Conservation (phyloP, 2,888 invertebrate genomes). For the Tricholauxania praeusta region DNA sequence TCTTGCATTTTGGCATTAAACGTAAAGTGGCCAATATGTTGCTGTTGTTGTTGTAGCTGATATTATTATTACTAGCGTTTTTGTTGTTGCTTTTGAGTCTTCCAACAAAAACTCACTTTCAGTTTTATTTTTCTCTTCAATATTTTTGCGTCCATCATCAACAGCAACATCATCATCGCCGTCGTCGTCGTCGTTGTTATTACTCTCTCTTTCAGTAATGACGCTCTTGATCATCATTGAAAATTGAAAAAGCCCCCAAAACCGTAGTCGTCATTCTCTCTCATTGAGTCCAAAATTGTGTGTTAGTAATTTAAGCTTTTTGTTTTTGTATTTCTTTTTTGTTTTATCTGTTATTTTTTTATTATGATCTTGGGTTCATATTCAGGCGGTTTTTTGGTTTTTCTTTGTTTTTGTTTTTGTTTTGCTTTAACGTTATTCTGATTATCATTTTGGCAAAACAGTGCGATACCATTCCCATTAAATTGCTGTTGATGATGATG, state of each 20-base stretch:
- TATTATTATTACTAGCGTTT: conserved; percentile 34
- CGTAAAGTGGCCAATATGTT: conserved; percentile 25
- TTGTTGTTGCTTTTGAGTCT: conserved; percentile 43
- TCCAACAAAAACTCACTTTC: conserved; percentile 26
- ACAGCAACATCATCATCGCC: neutral
- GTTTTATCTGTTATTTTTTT: conserved; percentile 3
- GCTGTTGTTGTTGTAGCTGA: conserved; percentile 43
- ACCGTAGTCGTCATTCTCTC: neutral
- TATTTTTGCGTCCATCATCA: conserved; percentile 3
- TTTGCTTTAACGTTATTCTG: neutral
- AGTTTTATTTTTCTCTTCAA: conserved; percentile 24
- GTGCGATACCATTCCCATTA: neutral
- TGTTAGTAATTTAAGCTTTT: conserved; percentile 2
- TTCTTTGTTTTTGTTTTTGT: neutral
- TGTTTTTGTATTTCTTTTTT: neutral
- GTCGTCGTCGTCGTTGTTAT: neutral
- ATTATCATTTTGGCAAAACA: conserved; percentile 8
- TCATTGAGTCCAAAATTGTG: neutral
- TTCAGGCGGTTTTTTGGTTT: no score
- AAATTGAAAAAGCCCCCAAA: no score
- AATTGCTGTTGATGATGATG: neutral
- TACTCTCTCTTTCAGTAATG: neutral
- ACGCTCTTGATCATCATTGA: no score
- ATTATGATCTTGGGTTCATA: conserved; percentile 10
- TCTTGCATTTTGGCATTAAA: conserved; percentile 37